Evolutionary conservation across 2,888 invertebrate genomes (phyloP).

Genomic region (Drosophila anomelani): DNA sequence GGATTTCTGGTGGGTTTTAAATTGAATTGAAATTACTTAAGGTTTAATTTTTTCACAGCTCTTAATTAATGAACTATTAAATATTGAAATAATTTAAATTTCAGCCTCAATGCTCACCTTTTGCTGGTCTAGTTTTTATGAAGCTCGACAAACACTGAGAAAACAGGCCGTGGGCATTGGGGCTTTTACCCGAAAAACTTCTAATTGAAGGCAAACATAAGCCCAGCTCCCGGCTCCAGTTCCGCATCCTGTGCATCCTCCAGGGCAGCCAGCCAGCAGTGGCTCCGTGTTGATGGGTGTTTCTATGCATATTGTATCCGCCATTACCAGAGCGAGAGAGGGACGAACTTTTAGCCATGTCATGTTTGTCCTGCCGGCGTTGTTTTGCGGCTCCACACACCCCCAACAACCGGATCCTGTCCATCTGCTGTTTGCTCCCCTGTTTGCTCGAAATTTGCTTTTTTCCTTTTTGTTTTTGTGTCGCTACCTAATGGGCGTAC

Average conservation of each 20-base stretch:
- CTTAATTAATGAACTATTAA: not conserved
- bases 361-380: conserved; percentile 49
- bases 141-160: conserved; percentile 37
- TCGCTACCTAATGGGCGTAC: conserved; percentile 68
- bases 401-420: not conserved
- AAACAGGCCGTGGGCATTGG: conserved; percentile 35
- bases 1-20: not conserved
- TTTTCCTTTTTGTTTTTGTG: not conserved
- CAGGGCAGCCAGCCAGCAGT: conserved; percentile 9
- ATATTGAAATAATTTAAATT: not conserved
- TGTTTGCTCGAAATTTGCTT: conserved; percentile 2
- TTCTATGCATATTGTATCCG: conserved; percentile 20
- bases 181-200: conserved; percentile 51
- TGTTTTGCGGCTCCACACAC: conserved; percentile 13
- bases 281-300: conserved; percentile 6
- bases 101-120: not conserved
- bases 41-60: not conserved
- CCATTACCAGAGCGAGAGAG: conserved; percentile 29
- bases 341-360: conserved; percentile 58
- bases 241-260: conserved; percentile 4
- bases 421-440: conserved; percentile 17
- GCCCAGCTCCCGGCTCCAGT: conserved; percentile 2
- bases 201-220: conserved; percentile 78
- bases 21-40: not conserved
- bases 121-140: conserved; percentile 51